Conservation (phyloP, 2,888 invertebrate species). For the Agrotis clavis region DNA sequence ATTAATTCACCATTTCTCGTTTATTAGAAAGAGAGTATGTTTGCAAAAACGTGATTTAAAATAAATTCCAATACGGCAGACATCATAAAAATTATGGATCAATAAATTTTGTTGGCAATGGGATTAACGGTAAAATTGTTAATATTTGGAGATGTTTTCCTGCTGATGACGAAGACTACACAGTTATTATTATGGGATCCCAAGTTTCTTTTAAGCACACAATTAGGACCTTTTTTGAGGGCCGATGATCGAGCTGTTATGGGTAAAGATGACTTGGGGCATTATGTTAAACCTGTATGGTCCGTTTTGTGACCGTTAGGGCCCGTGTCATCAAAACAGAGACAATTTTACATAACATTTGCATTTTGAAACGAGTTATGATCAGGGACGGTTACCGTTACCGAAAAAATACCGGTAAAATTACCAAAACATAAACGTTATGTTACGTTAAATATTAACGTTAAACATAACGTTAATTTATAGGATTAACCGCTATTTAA, state of each 20-base stretch:
- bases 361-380: slow-evolving; percentile 50
- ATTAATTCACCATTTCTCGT: slow-evolving; percentile 38
- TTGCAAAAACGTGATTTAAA: slow-evolving; percentile 46
- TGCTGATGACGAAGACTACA: slow-evolving; percentile 57
- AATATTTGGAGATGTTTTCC: slow-evolving; percentile 63
- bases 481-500: too few species aligned
- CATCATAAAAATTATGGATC: slow-evolving; percentile 55
- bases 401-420: too few species aligned
- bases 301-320: slow-evolving; percentile 75
- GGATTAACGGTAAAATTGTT: slow-evolving; percentile 54
- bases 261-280: slow-evolving; percentile 70
- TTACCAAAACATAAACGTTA: too few species aligned
- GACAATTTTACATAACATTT: slow-evolving; percentile 70
- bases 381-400: too few species aligned
- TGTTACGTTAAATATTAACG: too few species aligned
- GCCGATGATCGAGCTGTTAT: slow-evolving; percentile 38
- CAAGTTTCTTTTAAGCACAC: slow-evolving; percentile 16
- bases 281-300: slow-evolving; percentile 70
- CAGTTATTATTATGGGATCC: slow-evolving; percentile 71
- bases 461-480: too few species aligned
- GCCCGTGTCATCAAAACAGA: slow-evolving; percentile 65
- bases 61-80: slow-evolving; percentile 47
- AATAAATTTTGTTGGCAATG: slow-evolving; percentile 50
- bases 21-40: slow-evolving; percentile 37
- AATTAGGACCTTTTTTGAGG: slow-evolving; percentile 47